Evolutionary conservation across 2,888 invertebrate species (phyloP).

Genomic region (Aethes cnicana): DNA sequence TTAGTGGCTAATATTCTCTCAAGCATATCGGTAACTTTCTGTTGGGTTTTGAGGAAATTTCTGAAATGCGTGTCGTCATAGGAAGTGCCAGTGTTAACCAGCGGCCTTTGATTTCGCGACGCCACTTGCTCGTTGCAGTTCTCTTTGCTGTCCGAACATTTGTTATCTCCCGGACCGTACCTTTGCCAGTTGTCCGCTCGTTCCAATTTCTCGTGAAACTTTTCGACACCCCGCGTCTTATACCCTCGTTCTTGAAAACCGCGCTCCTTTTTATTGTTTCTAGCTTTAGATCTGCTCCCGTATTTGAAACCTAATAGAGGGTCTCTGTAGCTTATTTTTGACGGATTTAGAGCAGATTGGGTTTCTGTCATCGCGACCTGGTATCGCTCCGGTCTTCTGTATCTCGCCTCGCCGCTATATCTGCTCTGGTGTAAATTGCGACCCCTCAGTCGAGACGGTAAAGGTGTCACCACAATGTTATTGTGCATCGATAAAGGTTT

Average conservation of each 20-base stretch:
- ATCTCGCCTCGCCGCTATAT: background rate
- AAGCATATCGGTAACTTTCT: constrained; percentile 70
- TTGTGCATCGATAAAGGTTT: constrained; percentile 40
- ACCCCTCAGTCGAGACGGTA: constrained; percentile 24
- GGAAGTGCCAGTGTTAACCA: constrained; percentile 40
- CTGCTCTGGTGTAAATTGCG: constrained; percentile 1
- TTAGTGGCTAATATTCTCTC: constrained; percentile 59
- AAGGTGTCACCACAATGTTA: constrained; percentile 56
- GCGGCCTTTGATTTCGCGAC: constrained; percentile 54
- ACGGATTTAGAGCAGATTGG: background rate
- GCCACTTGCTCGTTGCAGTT: constrained; percentile 41
- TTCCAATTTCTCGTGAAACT: constrained; percentile 60
- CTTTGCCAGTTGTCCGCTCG: constrained; percentile 32
- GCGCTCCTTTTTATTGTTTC: constrained; percentile 6
- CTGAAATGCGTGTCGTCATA: constrained; percentile 61
- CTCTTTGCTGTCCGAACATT: constrained; percentile 36
- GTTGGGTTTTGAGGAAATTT: constrained; percentile 65
- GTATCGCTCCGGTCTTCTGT: background rate
- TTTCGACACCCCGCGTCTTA: constrained; percentile 18
- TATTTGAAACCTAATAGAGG: background rate
- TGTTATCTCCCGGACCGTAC: constrained; percentile 33
- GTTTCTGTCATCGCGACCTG: constrained; percentile 10
- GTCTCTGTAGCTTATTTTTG: background rate
- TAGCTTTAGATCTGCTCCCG: background rate
- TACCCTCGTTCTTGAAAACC: background rate